Conservation (phyloP, 2,888 invertebrate genomes). For the Bimastos eiseni region DNA sequence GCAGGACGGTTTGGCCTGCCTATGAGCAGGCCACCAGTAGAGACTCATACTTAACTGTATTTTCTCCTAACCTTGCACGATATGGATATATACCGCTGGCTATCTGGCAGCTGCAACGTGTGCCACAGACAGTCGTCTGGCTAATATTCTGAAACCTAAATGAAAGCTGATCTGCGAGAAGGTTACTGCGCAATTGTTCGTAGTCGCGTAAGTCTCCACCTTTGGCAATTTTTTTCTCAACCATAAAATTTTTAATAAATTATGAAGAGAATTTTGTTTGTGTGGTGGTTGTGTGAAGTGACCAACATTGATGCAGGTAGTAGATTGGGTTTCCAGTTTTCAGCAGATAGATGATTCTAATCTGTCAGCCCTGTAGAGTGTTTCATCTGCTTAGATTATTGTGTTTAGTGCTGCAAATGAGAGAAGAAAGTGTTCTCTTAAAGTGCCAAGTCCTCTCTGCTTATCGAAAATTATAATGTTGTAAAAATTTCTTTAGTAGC, state of each 20-base stretch:
- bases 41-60: neutral
- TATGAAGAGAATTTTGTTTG: neutral
- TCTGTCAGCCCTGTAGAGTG: neutral
- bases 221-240: neutral
- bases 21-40: neutral
- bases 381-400: no score
- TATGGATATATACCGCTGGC: neutral
- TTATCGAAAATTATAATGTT: no score
- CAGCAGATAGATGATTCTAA: neutral
- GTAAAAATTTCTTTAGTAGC: no score
- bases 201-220: neutral
- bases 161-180: neutral
- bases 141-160: constrained; percentile 3
- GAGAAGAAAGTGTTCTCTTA: neutral
- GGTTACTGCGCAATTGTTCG: constrained; percentile 13
- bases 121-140: constrained; percentile 6
- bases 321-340: neutral
- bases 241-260: neutral
- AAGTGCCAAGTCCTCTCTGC: neutral
- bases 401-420: neutral
- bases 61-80: neutral
- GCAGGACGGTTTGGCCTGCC: neutral
- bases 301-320: neutral
- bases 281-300: neutral
- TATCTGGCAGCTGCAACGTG: neutral